Evolutionary conservation across 2,113 vertebrate species (phyloP).

Genomic region (Heterotilapia buettikoferi): DNA sequence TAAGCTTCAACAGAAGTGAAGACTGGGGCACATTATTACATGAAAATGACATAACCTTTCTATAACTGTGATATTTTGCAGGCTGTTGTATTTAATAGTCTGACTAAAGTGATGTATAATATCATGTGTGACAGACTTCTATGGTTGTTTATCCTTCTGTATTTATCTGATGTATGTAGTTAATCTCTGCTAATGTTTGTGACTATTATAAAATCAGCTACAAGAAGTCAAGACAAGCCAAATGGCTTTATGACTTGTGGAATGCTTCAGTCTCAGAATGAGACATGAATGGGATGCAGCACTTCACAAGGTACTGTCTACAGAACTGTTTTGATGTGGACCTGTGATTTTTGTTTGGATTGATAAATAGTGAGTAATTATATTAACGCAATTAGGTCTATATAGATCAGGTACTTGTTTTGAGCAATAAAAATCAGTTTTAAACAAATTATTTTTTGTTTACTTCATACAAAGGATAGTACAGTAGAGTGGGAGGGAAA

Average conservation of each 20-base stretch:
- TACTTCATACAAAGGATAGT: background rate
- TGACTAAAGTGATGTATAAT: background rate
- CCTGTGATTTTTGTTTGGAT: background rate
- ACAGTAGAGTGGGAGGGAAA: accelerated
- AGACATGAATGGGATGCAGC: background rate
- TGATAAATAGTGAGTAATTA: background rate
- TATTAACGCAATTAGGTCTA: background rate
- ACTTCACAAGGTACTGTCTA: background rate
- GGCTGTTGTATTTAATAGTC: background rate
- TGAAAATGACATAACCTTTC: background rate
- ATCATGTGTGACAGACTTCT: background rate
- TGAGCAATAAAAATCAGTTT: background rate
- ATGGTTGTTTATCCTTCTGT: background rate
- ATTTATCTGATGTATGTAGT: background rate
- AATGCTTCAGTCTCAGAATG: background rate
- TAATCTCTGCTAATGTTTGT: background rate
- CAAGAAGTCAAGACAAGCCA: background rate
- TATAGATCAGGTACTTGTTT: background rate
- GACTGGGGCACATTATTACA: background rate
- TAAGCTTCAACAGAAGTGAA: background rate
- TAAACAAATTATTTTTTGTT: background rate
- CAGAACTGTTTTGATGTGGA: background rate
- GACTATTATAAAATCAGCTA: background rate
- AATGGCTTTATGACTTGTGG: background rate
- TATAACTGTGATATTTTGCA: background rate